Conservation (phyloP, 2,113 vertebrate genomes). For the Clarias batrachus region DNA sequence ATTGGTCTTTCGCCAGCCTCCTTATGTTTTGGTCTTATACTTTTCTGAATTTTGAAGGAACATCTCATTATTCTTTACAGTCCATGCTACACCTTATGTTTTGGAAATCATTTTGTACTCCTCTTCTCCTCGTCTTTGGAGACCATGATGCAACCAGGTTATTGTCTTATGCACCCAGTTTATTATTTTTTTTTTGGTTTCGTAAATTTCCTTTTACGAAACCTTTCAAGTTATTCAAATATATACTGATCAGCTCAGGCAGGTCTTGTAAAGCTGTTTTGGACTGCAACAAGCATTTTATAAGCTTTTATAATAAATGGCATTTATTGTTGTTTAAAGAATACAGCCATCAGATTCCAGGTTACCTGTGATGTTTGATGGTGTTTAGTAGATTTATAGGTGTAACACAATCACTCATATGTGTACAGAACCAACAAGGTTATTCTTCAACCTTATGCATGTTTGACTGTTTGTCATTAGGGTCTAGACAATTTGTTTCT, state of each 20-base stretch:
- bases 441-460: not conserved
- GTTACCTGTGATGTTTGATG: constrained; percentile 34
- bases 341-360: constrained; percentile 13
- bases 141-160: no score
- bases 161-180: no score
- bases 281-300: not conserved
- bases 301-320: constrained; percentile 29
- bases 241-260: constrained; percentile 6
- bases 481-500: not conserved
- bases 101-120: no score
- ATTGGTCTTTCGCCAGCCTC: no score
- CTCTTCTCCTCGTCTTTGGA: no score
- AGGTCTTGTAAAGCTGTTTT: constrained; percentile 35
- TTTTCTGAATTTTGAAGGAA: no score
- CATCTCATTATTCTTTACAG: no score
- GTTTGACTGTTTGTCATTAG: not conserved
- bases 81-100: no score
- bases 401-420: not conserved
- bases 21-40: no score
- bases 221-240: not conserved
- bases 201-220: not conserved
- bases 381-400: not conserved
- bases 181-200: no score
- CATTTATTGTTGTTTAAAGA: not conserved
- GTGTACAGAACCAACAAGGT: not conserved